phyloP scores from a whole-genome alignment of 1,140 invertebrate species.

The Papilio aristodemus region DNA sequence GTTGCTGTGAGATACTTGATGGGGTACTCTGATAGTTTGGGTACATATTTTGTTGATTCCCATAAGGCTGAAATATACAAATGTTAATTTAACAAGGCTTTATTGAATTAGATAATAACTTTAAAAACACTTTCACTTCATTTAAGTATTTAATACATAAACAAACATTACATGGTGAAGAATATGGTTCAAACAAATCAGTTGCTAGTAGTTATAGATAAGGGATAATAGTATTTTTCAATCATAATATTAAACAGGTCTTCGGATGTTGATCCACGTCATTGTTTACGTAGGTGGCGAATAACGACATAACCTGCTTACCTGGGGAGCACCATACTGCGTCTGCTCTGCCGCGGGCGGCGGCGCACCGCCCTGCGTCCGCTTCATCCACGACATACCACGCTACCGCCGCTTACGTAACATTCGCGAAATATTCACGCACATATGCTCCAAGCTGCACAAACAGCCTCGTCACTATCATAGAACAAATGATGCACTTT shows the following conservation, averaged over 20 bases:
- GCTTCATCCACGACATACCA: constrained; percentile 78
- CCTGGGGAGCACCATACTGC: constrained; percentile 58
- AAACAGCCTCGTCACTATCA: constrained; percentile 74
- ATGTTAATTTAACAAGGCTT: too few species aligned
- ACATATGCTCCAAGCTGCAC: constrained; percentile 67
- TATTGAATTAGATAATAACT: constrained; percentile 31
- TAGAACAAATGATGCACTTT: constrained; percentile 68
- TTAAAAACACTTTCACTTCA: constrained; percentile 27
- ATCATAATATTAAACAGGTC: constrained; percentile 43
- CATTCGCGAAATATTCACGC: constrained; percentile 60
- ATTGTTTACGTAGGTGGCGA: constrained; percentile 64
- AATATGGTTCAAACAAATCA: neutral
- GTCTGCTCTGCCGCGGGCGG: constrained; percentile 55
- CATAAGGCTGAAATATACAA: constrained; percentile 62
- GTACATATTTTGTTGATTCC: constrained; percentile 65
- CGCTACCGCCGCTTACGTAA: constrained; percentile 72
- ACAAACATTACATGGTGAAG: neutral
- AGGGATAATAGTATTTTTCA: constrained; percentile 38
- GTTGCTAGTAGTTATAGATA: neutral
- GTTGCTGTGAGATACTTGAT: constrained; percentile 45
- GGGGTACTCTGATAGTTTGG: constrained; percentile 55
- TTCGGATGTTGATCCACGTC: constrained; percentile 58
- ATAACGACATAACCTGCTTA: constrained; percentile 59
- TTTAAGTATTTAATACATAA: neutral
- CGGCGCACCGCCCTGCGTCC: constrained; percentile 60